Evolutionary conservation across 2,797 vertebrate genomes (phyloP), one percentile per base, ranked within the genome.

Genomic region (Liparis tanakae): DNA sequence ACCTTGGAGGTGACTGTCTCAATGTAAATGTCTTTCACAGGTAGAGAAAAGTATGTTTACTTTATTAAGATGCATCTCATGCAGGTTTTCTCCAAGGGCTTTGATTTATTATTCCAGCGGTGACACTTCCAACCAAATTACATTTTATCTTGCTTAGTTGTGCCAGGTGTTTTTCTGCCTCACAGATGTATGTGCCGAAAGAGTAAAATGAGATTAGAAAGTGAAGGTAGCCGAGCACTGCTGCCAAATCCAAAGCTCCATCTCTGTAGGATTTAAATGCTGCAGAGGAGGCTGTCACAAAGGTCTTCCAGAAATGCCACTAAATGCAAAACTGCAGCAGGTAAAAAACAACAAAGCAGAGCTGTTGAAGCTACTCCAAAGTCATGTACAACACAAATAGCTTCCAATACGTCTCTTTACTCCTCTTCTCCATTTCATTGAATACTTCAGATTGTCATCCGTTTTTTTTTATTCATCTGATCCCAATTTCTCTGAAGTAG

Each of bases 181-280:
- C 22, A 37, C 53, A 75, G 72, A 78, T 33, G 34, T 66, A 20
- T 67, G 7, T n/a, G 62, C 55, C 53, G 57, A 79, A 79, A 87
- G 54, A 51, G 67, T 79, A 74, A 54, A 82, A 72, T 44, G 58
- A 59, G 70, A 80, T 70, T 79, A 77, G 39, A 73, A 37, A 55
- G 55, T 67, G 70, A 79, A 68, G 62, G 61, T 79, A 77, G 58
- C 66, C 63, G 77, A 50, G 72, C 6, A 7, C 12, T 5, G 43
- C 75, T 85, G 77, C 73, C 79, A 88, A 72, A 72, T 71, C 63
- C 73, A 50, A 56, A 59, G 36, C 43, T 25, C 75, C 33, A 55
- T 69, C 61, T 70, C 70, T 64, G 59, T 61, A 12, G 72, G 63
- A 74, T 83, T 82, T 82, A 69, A 84, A 72, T 74, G 68, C 63